Evolutionary conservation across 2,888 invertebrate genomes (phyloP), one percentile per base, ranked within the genome.

Genomic region (Willowsia nigromaculata): DNA sequence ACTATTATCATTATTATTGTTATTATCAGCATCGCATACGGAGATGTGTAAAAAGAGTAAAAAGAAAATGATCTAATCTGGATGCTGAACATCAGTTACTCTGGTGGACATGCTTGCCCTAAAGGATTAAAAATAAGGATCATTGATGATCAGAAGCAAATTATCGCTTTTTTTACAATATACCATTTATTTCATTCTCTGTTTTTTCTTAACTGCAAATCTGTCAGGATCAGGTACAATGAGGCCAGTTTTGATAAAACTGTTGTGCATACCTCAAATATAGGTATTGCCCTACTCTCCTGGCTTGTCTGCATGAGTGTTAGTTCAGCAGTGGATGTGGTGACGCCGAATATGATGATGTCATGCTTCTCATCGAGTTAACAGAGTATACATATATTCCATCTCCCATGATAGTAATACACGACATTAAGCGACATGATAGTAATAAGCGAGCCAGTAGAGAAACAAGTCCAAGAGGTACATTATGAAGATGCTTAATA

Each of bases 41-140:
- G 33, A 59, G 85, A 84, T 78, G 78, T 25, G n/a, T 78, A 25
- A 33, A n/a, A n/a, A 74, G 13, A 27, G 1, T 4, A 15, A 7
- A 47, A 40, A 62, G 74, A 62, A 76, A 62, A 53, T 62, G 85
- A 85, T 85, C 85, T 76, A 85, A 78, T 85, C 40, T 81, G 78
- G 56, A 53, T 56, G 56, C 53, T 33, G 30, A 30, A 25, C 62
- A 62, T 62, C 56, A 59, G 53, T 43, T 62, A 81, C 33, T 40
- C 59, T 81, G 81, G 40, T 78, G 37, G 62, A 74, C 65, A 78
- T 85, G 85, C 56, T 65, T 74, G 43, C 85, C 85, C 85, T 50
- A 65, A 50, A 85, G 85, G 78, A 33, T n/a, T 85, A 76, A 62
- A n/a, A 37, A 56, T 47, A 85, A 68, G 56, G 43, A 68, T 87